These are phyloP conservation scores for Thecophora atra DNA, from an alignment of 2,888 invertebrate species.

Conservation along the genomic window DNA sequence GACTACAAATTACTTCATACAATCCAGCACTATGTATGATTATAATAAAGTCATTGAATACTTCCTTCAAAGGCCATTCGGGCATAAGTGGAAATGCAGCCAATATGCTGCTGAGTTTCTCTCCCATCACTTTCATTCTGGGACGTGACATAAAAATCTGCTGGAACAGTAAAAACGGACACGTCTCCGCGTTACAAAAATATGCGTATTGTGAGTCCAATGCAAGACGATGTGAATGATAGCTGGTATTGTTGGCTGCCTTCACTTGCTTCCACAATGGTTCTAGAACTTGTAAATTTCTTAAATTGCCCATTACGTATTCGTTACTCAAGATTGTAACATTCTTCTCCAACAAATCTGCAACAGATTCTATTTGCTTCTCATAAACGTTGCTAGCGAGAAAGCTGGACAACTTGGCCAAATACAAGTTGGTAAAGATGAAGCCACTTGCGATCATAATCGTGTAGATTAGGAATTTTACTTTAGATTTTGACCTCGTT, in stretches of 20 bases:
- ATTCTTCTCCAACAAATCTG: conserved; percentile 25
- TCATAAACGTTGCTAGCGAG: conserved; percentile 29
- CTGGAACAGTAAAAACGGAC: conserved; percentile 47
- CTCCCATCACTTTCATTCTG: conserved; percentile 34
- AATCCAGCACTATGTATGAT: conserved; percentile 38
- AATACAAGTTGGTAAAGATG: conserved; percentile 32
- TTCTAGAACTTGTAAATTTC: too few species aligned
- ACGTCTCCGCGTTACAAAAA: conserved; percentile 39
- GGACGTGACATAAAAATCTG: conserved; percentile 46
- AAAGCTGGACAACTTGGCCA: conserved; percentile 32
- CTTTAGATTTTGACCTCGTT: background rate
- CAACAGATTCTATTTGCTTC: conserved; percentile 24
- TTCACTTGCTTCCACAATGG: conserved; percentile 2
- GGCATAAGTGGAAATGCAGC: conserved; percentile 24
- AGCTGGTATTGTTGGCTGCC: background rate
- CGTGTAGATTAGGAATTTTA: background rate
- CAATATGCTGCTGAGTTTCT: conserved; percentile 40
- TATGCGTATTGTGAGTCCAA: conserved; percentile 42
- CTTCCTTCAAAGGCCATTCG: conserved; percentile 43
- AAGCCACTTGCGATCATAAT: conserved; percentile 30
- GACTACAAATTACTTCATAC: conserved; percentile 5
- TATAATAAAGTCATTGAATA: conserved; percentile 38
- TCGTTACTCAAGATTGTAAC: conserved; percentile 22
- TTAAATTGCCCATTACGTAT: too few species aligned
- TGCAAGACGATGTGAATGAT: conserved; percentile 33